Conservation (phyloP, 2,797 vertebrate species). For the Chanos chanos region DNA sequence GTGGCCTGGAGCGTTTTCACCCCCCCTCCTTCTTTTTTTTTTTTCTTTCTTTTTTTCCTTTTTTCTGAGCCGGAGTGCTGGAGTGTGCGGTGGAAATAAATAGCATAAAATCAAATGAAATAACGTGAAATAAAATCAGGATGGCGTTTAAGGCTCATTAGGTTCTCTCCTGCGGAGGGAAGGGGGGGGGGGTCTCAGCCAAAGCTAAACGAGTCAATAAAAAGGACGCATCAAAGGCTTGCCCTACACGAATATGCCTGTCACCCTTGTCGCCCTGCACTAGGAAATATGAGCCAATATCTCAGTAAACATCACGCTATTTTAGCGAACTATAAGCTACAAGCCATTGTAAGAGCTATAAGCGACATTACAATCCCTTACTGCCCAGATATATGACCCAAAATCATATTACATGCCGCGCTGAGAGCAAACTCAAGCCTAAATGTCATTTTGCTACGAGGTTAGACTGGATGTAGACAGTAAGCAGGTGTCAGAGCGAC, state of each 20-base stretch:
- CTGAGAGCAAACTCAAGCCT: not conserved
- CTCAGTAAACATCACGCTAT: no score
- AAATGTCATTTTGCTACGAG: no score
- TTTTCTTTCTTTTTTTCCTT: not conserved
- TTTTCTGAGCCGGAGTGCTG: conserved; percentile 7
- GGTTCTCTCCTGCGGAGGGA: conserved; percentile 21
- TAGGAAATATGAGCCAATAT: not conserved
- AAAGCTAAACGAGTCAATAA: conserved; percentile 33
- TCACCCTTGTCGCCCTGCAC: no score
- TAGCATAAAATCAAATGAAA: conserved; percentile 47
- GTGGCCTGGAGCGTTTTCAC: conserved; percentile 31
- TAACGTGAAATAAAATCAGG: conserved; percentile 46
- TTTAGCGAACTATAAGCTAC: no score
- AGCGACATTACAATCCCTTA: not conserved
- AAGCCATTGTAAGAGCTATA: not conserved
- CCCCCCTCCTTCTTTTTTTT: not conserved
- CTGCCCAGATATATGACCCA: not conserved
- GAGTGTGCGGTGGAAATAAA: conserved; percentile 36
- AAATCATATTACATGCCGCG: not conserved
- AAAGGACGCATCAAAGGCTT: conserved; percentile 22
- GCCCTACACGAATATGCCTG: no score
- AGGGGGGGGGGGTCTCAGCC: conserved; percentile 15
- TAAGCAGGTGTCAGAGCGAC: no score
- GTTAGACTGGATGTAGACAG: no score
- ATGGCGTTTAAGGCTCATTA: conserved; percentile 39